Base-by-base conservation (phyloP, 2,797 vertebrate species). In the Phyllotis vaccarum region DNA sequence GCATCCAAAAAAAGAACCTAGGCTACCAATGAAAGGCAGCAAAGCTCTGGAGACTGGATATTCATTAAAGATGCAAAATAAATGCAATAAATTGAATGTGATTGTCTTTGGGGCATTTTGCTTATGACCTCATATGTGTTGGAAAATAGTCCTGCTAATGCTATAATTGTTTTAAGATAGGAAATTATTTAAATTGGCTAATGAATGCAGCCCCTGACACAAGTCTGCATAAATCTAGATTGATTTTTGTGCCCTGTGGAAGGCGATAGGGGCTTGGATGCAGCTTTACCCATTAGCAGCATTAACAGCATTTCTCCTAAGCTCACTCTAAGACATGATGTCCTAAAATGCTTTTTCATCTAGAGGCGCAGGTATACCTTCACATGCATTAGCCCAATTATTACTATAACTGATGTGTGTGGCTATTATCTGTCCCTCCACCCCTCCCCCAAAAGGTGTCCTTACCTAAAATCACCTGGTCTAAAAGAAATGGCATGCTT, bases 101-200 rank as follows among this genome's bases (percentile, higher is more conserved):
- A 68, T 64, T 95, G 78, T 95, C 93, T 97, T 94, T 87, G 68
- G 81, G 94, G 91, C 93, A 86, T 96, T 97, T 98, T 97, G 75
- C 94, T 96, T 97, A 96, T 97, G 97, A 98, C 95, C 83, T 97
- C 37, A 5, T 81, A 75, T 95, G 90, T 96, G 97, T 94, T 96
- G 62, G 96, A 97, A 98, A 98, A 97, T 90, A 96, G 89, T 83
- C 79, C 78, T 96, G 92, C 86, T 64, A 12, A 97, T 97, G 93
- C 83, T 87, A 92, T 98, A 97, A 98, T 98, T 98, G 98, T 98
- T 97, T 97, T 93, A 97, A 97, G 96, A 98, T 97, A 98, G 93
- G 96, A 98, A 98, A 98, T 96, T 92, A 98, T 98, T 98, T 97
- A 98, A 97, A 97, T 97, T 98, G 97, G 95, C 79, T 98, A 97